Evolutionary conservation across 2,797 vertebrate species (phyloP), one percentile per base, ranked within the genome.

Genomic region (Aeoliscus strigatus): DNA sequence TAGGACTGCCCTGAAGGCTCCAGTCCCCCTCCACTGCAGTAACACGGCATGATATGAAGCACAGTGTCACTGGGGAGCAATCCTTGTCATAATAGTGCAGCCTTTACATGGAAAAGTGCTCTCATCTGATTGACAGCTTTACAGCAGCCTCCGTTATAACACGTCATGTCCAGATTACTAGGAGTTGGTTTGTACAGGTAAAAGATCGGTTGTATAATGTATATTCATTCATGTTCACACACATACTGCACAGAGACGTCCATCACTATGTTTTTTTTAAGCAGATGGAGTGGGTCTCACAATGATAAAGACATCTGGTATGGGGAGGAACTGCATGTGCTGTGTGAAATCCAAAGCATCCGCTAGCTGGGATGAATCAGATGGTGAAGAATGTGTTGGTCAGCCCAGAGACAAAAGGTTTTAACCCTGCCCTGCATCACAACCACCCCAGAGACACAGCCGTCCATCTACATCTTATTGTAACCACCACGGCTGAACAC

Each of bases 331-430:
- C 15, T 49, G 54, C 42, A 33, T 33, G 55, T 31, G 9, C 42
- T 15, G 61, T 66, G 53, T 66, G 51, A 57, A 66, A 70, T 35
- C 33, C 8, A 39, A 30, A 14, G 9, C 56, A 12, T 59, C 51
- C 60, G 53, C 31, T 60, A 50, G 44, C 53, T 50, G 47, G 15
- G 46, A 54, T 73, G 79, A 79, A 61, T 75, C 72, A 72, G 53
- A 60, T 14, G 3, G 18, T 59, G 61, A 68, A 57, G 35, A 60
- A 77, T 70, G 53, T 70, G 55, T 56, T 35, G 63, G 70, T 77
- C 70, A 66, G 10, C 25, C 52, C 44, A 10, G 52, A 71, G 37
- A 63, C 69, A 60, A 60, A 65, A 56, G 65, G 67, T 60, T 64
- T 66, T 67, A 58, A 71, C 65, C 45, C 59, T 39, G 50, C 9